phyloP scores from a whole-genome alignment of 2,113 vertebrate species.

The Neomonachus schauinslandi region DNA sequence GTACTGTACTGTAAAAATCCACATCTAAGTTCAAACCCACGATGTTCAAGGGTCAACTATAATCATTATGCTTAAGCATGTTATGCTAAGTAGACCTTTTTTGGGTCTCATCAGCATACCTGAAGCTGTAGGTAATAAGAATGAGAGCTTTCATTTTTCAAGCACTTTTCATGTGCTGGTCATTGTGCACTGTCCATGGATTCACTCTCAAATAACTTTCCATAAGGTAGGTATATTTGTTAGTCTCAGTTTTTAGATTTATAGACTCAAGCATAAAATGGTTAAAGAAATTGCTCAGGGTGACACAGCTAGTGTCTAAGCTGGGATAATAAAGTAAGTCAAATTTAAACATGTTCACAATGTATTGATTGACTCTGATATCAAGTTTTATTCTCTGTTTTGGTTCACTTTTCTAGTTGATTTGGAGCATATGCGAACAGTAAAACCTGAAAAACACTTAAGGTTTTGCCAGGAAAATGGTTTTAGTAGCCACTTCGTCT shows the following conservation, averaged over 20 bases:
- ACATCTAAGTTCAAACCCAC: not conserved
- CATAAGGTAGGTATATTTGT: not conserved
- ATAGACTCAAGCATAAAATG: slow-evolving; percentile 17
- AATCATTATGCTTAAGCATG: not conserved
- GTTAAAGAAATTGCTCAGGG: not conserved
- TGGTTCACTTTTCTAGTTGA: slow-evolving; percentile 90
- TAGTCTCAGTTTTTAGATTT: slow-evolving; percentile 2
- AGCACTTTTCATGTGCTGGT: not conserved
- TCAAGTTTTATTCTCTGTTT: slow-evolving; percentile 79
- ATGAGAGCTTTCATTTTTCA: not conserved
- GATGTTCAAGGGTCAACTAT: not conserved
- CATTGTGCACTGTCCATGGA: not conserved
- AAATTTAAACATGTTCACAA: slow-evolving; percentile 21
- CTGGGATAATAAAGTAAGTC: slow-evolving; percentile 3
- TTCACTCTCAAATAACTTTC: slow-evolving; percentile 15
- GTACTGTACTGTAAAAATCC: not conserved
- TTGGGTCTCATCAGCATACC: not conserved
- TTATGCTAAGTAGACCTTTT: not conserved
- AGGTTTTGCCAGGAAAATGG: slow-evolving; percentile 97
- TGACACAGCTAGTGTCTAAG: not conserved
- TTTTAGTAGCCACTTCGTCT: slow-evolving; percentile 96
- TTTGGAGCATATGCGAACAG: slow-evolving; percentile 98
- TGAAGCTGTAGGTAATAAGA: not conserved
- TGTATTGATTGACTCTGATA: slow-evolving; percentile 34
- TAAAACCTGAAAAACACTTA: slow-evolving; percentile 97